phyloP scores from a whole-genome alignment of 2,888 invertebrate species.

The Trichopria drosophilae region DNA sequence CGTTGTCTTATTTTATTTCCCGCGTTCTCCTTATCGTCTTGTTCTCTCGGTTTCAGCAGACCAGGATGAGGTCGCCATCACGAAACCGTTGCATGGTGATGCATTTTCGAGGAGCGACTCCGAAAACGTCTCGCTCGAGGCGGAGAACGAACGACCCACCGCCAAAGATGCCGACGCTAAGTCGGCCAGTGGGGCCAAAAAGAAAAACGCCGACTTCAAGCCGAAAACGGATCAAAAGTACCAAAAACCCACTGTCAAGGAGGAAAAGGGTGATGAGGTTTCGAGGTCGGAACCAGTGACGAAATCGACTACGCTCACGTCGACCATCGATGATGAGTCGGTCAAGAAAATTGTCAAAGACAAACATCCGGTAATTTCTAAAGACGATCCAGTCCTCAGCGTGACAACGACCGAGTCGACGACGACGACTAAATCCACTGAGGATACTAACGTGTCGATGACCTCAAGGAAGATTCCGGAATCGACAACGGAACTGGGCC shows the following conservation, averaged over 20 bases:
- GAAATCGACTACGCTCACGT: neutral
- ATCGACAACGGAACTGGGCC: constrained; percentile 27
- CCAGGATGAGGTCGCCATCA: constrained; percentile 35
- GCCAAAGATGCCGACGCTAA: constrained; percentile 27
- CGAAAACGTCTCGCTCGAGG: constrained; percentile 24
- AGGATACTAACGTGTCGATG: constrained; percentile 1
- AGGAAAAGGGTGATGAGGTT: constrained; percentile 27
- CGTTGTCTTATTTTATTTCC: too few species aligned
- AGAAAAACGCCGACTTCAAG: constrained; percentile 45
- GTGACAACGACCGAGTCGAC: constrained; percentile 11
- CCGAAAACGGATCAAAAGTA: constrained; percentile 46
- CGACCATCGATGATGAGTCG: constrained; percentile 3
- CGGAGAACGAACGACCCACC: constrained; percentile 15
- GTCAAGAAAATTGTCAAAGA: neutral
- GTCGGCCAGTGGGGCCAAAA: constrained; percentile 42
- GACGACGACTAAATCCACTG: constrained; percentile 15
- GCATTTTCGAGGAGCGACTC: constrained; percentile 1
- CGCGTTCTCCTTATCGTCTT: too few species aligned
- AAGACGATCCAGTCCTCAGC: constrained; percentile 18
- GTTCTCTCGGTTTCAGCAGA: neutral
- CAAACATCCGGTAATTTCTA: constrained; percentile 11
- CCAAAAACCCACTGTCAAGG: constrained; percentile 41
- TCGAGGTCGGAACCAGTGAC: constrained; percentile 3
- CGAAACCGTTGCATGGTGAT: constrained; percentile 36
- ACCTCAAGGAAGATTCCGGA: constrained; percentile 13